phyloP scores from a whole-genome alignment of 1,140 invertebrate genomes.

The Nymphalis io region DNA sequence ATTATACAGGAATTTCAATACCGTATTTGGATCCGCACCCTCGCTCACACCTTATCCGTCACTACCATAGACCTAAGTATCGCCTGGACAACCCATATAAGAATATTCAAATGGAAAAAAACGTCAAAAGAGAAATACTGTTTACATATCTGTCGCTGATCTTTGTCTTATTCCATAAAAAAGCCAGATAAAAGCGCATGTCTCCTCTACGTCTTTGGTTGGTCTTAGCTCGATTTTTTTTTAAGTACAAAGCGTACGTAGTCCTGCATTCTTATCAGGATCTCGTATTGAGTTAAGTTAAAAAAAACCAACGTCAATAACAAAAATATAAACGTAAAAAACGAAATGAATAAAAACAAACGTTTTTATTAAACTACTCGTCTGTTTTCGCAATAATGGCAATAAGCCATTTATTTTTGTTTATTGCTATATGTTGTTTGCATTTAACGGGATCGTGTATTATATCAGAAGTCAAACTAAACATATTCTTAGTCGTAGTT shows the following conservation, averaged over 20 bases:
- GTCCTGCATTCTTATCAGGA: constrained; percentile 38
- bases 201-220: neutral
- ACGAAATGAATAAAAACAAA: too few species aligned
- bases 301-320: constrained; percentile 2
- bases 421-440: too few species aligned
- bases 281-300: constrained; percentile 30
- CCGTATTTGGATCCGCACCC: constrained; percentile 49
- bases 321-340: neutral
- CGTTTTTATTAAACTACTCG: too few species aligned
- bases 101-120: neutral
- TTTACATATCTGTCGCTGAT: neutral
- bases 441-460: too few species aligned
- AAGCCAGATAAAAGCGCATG: neutral
- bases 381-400: too few species aligned
- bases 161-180: constrained; percentile 2
- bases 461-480: too few species aligned
- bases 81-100: neutral
- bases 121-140: neutral
- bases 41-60: constrained; percentile 47
- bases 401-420: too few species aligned
- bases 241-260: constrained; percentile 19
- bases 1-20: constrained; percentile 44
- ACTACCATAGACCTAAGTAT: constrained; percentile 22
- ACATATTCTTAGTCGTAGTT: too few species aligned
- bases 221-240: neutral